Base-by-base conservation (phyloP, 64 coral and sea anemone species). In the Montipora efflorescens region DNA sequence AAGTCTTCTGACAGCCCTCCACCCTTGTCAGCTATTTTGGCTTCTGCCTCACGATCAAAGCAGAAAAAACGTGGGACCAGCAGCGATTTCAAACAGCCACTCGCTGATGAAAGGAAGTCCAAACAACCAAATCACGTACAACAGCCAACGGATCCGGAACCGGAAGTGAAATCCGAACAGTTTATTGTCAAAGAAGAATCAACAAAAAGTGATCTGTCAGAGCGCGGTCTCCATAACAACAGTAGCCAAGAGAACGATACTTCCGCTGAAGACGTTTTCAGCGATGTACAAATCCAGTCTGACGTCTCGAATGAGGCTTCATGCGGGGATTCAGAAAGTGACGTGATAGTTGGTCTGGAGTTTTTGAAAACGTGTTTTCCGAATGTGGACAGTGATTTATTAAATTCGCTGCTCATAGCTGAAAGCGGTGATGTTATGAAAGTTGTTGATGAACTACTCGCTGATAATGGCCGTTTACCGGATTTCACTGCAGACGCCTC, bases 301-400 rank as follows among this genome's bases (percentile, higher is more conserved):
- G 48, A 59, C 52, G 48, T 18, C 19, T 58, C 49, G 16, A 13
- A 76, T 59, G 22, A 48, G 49, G 50, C 18, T 77, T 44, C 82
- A 80, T 78, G 75, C 47, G 71, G n/a, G 49, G 46, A 77, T 36
- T 85, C 81, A 9, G 15, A 43, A 13, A 78, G 59, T 67, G 76
- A 74, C 46, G 80, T 69, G 14, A 6, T 76, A 18, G 82, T 69
- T 70, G 74, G 73, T 11, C 53, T 92, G 47, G 83, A 98, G 74
- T 98, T 98, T 66, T 79, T 98, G 16, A 95, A 95, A 62, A 95
- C 96, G 3, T 98, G 96, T 45, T 98, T 98, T 70, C 92, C 96
- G 68, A 79, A 94, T 75, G 70, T 94, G 4, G 89, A 92, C 7
- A 36, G 23, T 50, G 74, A 95, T 15, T 3, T 86, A 8, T 75